Conservation (phyloP, 2,888 invertebrate genomes). For the Micropterix aruncella region DNA sequence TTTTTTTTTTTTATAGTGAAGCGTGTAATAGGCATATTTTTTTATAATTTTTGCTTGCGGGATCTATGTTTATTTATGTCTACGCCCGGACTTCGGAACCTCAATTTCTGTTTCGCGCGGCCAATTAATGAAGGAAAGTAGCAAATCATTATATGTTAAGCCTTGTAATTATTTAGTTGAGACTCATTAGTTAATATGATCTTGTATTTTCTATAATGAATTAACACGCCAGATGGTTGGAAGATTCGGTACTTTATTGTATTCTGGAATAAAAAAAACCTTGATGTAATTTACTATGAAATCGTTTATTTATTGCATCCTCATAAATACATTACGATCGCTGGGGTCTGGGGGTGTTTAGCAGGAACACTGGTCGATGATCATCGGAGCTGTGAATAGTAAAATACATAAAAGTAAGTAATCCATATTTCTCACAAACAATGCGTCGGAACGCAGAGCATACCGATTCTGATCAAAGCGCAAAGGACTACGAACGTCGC, state of each 20-base stretch:
- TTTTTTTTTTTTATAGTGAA: slow-evolving; percentile 2
- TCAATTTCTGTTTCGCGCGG: slow-evolving; percentile 28
- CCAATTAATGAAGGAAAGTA: no score
- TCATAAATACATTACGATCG: slow-evolving; percentile 3
- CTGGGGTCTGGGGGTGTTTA: no score
- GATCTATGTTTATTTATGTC: slow-evolving; percentile 4
- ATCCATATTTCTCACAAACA: no score
- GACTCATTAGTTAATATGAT: slow-evolving; percentile 10
- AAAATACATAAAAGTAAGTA: no score
- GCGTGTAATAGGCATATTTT: slow-evolving; percentile 2
- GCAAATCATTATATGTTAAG: background rate
- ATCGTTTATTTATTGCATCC: slow-evolving; percentile 7
- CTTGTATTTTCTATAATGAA: slow-evolving; percentile 6
- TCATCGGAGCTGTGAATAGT: no score
- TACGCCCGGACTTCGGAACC: background rate
- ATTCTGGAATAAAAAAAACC: slow-evolving; percentile 39
- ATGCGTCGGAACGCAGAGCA: no score
- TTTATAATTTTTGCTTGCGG: background rate
- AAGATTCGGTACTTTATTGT: slow-evolving; percentile 22
- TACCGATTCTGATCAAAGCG: slow-evolving; percentile 31
- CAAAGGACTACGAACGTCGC: slow-evolving; percentile 32
- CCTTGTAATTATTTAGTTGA: slow-evolving; percentile 7
- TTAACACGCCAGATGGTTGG: slow-evolving; percentile 6
- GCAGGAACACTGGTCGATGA: no score
- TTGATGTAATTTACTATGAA: slow-evolving; percentile 39